Base-by-base conservation (phyloP, 2,888 invertebrate genomes). In the Cephus sareptanus region DNA sequence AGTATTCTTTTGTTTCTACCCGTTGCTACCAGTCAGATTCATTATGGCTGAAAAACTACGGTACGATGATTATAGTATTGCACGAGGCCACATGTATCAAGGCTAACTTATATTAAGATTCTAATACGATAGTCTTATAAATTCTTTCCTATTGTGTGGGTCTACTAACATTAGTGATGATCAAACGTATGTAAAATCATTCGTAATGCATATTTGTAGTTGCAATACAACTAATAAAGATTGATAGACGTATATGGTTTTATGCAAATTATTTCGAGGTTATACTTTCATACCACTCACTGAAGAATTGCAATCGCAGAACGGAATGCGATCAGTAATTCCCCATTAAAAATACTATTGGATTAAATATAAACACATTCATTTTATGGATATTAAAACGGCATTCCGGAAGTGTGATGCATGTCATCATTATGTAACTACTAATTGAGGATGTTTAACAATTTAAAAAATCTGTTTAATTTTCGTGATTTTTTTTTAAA, bases 31-130 rank as follows among this genome's bases (percentile, higher is more conserved):
- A 56, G 68, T 30, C 30, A 69, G 35, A 34, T 4, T 30, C 40
- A 74, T 80, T 84, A 88, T 88, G 88, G 87, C 86, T 40, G 81
- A 84, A 69, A 74, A 87, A 70, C 85, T 88, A 83, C 83, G 86
- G 88, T 88, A 88, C 68, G 80, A 37, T 74, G 73, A 75, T 69
- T 23, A 71, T 79, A 23, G 23, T 56, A 23, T 56, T 56, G 23
- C 23, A 56, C 40, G 9, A 56, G 40, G 40, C 40, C 40, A 56
- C 40, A 56, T 23, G 40, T 56, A 23, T 2, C 40, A 56, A 23
- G 23, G 40, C 40, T 56, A 56, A 23, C 40, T 56, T 56, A 23
- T 56, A 40, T 1, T 9, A 23, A 23, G 40, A 56, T 56, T 23
- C 40, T 23, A 56, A 9, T 56, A 56, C 23, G 40, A 56, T 56